Evolutionary conservation across 2,113 vertebrate species (phyloP).

Genomic region (Nothoprocta pentlandii): DNA sequence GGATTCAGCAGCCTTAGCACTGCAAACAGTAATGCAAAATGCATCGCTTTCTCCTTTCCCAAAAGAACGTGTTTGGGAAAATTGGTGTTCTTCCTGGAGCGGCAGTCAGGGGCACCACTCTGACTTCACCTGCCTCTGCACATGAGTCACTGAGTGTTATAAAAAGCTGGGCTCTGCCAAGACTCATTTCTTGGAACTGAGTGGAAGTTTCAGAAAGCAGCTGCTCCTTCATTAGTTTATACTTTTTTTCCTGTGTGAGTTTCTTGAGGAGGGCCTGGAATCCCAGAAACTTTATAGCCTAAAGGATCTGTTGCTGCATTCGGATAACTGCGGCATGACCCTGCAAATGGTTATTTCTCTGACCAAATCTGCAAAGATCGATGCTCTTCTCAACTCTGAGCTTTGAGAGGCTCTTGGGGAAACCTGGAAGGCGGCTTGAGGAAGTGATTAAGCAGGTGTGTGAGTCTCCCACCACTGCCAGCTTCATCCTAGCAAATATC

Average conservation of each 20-base stretch:
- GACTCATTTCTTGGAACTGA: conserved; percentile 27
- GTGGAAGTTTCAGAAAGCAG: conserved; percentile 32
- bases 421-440: neutral
- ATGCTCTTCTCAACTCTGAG: neutral
- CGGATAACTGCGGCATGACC: rapidly evolving
- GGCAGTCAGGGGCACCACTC: neutral
- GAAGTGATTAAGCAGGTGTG: neutral
- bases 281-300: neutral
- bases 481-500: neutral
- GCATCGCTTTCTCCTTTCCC: neutral
- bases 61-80: neutral
- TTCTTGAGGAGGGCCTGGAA: neutral
- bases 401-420: neutral
- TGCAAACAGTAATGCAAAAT: neutral
- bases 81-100: neutral
- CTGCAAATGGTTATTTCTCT: neutral
- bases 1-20: neutral
- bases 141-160: conserved; percentile 37
- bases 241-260: neutral
- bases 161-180: conserved; percentile 44
- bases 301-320: conserved; percentile 6
- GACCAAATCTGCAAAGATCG: neutral
- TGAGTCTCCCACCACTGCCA: neutral
- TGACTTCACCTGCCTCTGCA: conserved; percentile 48
- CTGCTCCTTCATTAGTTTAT: neutral